Evolutionary conservation across 35 echinoderm and acorn worm genomes (phyloP).

Genomic region (Hemicentrotus pulcherrimus): DNA sequence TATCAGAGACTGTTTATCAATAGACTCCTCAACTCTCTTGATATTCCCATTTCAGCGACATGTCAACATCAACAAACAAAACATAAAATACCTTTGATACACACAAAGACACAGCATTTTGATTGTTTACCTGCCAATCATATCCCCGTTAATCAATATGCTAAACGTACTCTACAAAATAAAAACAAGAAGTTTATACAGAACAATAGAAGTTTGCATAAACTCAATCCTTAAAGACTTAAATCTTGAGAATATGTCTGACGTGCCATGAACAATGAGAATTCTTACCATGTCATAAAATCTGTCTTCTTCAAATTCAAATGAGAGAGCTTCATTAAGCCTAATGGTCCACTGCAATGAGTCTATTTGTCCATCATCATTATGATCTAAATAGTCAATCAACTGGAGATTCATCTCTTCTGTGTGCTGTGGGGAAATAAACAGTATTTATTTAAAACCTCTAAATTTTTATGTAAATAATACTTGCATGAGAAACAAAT

Average conservation of each 20-base stretch:
- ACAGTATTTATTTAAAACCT: not conserved
- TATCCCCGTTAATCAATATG: too few relatives aligned
- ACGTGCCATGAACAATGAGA: not conserved
- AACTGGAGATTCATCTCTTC: slow-evolving; percentile 97
- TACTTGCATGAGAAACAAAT: too few relatives aligned
- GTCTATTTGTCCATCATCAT: slow-evolving; percentile 85
- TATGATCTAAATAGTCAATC: slow-evolving; percentile 89
- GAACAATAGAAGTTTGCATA: not conserved
- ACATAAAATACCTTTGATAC: too few relatives aligned
- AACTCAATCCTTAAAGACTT: not conserved
- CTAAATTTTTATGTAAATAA: too few relatives aligned
- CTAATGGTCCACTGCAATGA: slow-evolving; percentile 97
- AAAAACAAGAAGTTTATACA: too few relatives aligned
- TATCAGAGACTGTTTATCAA: too few relatives aligned
- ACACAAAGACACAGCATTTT: too few relatives aligned
- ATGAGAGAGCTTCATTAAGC: slow-evolving; percentile 91
- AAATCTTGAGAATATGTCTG: not conserved
- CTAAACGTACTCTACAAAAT: not conserved
- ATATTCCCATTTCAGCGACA: too few relatives aligned
- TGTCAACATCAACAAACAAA: too few relatives aligned
- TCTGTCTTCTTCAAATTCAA: slow-evolving; percentile 94
- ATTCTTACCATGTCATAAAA: slow-evolving; percentile 71
- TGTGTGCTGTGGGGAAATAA: slow-evolving; percentile 73
- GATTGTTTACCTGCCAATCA: too few relatives aligned
- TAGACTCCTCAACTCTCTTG: too few relatives aligned